A percentile compares a stretch with the other conserved stretches of the same genome.
phyloP scores from a whole-genome alignment of 2,797 vertebrate species.

The Myoxocephalus aenaeus region DNA sequence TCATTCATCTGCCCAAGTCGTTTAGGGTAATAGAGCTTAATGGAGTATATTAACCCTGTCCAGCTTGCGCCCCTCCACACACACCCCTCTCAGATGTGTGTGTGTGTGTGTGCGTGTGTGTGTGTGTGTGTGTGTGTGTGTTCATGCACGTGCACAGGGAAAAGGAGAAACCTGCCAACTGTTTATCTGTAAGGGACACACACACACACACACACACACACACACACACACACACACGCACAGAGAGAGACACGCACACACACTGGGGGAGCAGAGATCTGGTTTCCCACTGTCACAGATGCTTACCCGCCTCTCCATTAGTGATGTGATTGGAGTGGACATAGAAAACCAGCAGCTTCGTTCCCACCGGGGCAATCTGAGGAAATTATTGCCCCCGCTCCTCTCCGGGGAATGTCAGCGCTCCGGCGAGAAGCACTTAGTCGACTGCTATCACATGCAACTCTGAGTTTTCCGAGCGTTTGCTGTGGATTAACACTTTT shows the following conservation, averaged over 20 bases:
- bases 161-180: slow-evolving; percentile 77
- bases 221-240: slow-evolving; percentile 41
- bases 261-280: slow-evolving; percentile 66
- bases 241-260: slow-evolving; percentile 43
- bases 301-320: slow-evolving; percentile 82
- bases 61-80: slow-evolving; percentile 66
- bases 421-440: slow-evolving; percentile 74
- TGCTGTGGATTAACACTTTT: slow-evolving; percentile 61
- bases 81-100: slow-evolving; percentile 29
- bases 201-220: slow-evolving; percentile 51
- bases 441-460: slow-evolving; percentile 69
- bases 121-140: slow-evolving; percentile 52
- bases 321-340: slow-evolving; percentile 83
- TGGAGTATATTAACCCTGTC: slow-evolving; percentile 85
- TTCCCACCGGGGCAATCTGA: slow-evolving; percentile 80
- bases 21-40: slow-evolving; percentile 87
- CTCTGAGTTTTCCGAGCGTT: slow-evolving; percentile 50
- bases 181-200: slow-evolving; percentile 74
- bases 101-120: slow-evolving; percentile 51
- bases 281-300: slow-evolving; percentile 83
- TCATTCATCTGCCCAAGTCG: slow-evolving; percentile 79
- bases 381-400: slow-evolving; percentile 73
- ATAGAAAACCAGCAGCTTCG: slow-evolving; percentile 76
- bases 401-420: slow-evolving; percentile 65
- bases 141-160: slow-evolving; percentile 48